Evolutionary conservation across 2,797 vertebrate genomes (phyloP).

Genomic region (Peromyscus attwateri): DNA sequence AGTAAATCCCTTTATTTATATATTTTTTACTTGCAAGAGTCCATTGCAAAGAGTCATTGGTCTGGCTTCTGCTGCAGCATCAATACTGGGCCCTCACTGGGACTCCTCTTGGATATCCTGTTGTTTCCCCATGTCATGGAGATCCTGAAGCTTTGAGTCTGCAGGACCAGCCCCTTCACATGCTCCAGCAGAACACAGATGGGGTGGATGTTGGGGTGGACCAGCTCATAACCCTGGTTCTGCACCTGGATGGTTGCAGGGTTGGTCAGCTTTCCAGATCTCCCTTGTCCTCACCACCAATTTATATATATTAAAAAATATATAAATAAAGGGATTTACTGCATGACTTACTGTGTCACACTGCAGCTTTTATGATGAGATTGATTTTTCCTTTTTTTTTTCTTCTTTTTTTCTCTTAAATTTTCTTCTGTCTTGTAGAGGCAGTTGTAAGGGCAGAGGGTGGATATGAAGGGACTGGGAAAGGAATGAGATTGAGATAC

Average conservation of each 20-base stretch:
- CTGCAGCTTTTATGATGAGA: background rate
- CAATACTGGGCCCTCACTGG: background rate
- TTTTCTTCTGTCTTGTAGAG: background rate
- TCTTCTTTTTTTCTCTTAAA: background rate
- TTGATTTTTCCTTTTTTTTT: background rate
- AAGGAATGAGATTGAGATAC: too few species aligned
- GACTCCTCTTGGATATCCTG: background rate
- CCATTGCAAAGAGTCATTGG: background rate
- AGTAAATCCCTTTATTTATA: background rate
- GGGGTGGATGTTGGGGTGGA: background rate
- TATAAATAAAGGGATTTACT: background rate
- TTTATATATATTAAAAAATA: too few species aligned
- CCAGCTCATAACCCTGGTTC: background rate
- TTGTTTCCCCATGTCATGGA: background rate
- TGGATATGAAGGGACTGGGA: background rate
- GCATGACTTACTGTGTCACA: background rate
- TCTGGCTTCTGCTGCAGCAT: background rate
- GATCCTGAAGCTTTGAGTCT: background rate
- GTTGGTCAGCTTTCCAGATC: background rate
- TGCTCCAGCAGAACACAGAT: background rate
- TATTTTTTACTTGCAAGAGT: background rate
- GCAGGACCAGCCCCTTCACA: background rate
- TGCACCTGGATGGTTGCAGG: background rate
- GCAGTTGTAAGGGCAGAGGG: background rate
- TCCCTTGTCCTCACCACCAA: background rate